Percentiles rank a stretch among this genome's conserved stretches.
phyloP scores from a whole-genome alignment of 35 echinoderm and acorn worm genomes.

The Holothuria glaberrima region DNA sequence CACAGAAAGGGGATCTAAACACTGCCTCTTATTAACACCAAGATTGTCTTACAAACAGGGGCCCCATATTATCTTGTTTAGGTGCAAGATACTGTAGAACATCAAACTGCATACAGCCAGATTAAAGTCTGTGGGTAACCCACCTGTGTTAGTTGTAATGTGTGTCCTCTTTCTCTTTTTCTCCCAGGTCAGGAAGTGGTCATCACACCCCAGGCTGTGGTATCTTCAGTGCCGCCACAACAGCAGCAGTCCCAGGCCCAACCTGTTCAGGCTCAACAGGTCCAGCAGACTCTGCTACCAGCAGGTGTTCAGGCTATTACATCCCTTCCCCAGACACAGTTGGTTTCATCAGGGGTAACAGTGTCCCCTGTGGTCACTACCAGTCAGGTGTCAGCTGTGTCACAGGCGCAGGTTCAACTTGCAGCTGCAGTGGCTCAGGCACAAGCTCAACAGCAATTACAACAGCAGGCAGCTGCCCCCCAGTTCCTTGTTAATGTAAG shows the following conservation, averaged over 20 bases:
- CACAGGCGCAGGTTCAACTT: conserved; percentile 55
- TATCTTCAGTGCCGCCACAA: conserved; percentile 10
- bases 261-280: conserved; percentile 35
- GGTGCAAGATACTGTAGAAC: no score
- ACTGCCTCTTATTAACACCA: no score
- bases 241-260: background rate
- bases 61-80: no score
- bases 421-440: conserved; percentile 54
- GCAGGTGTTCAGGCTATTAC: conserved; percentile 20
- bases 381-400: conserved; percentile 23
- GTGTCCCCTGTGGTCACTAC: conserved; percentile 35
- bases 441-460: conserved; percentile 19
- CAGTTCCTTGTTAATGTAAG: conserved; percentile 55
- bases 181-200: conserved; percentile 38
- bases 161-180: background rate
- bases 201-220: conserved; percentile 42
- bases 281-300: conserved; percentile 31
- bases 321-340: background rate
- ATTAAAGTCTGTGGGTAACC: no score
- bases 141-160: no score
- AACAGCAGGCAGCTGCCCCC: conserved; percentile 34
- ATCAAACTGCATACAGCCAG: no score
- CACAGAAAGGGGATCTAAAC: no score
- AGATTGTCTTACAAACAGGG: no score
- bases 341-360: background rate